Evolutionary conservation across 2,113 vertebrate species (phyloP), one percentile per base, ranked within the genome.

Genomic region (Xiphophorus hellerii): DNA sequence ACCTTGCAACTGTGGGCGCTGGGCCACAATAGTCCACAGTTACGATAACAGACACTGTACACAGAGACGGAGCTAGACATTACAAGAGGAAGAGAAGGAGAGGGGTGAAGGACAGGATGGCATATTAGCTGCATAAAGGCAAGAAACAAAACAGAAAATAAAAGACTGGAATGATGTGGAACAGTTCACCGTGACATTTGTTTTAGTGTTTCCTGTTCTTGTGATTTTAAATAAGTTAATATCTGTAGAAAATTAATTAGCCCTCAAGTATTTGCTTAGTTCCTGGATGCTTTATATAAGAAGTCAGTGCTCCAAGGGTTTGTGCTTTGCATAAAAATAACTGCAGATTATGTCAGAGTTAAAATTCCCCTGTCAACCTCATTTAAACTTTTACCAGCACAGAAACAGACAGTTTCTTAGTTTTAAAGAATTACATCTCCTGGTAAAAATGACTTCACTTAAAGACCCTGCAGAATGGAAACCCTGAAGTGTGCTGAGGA

Each of bases 391-490:
- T 82, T 73, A 79, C 66, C 71, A 29, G 37, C 79, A 81, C 30
- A 73, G 31, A 89, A 82, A 84, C 58, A 54, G 48, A 29, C 81
- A 74, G 60, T 28, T 80, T 89, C 73, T 75, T 76, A 60, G 76
- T 58, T 90, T 88, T 81, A 54, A 65, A 73, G 54, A 44, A 83
- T 79, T 65, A 74, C 74, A 64, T 64, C 22, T 5, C 35, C 77
- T 82, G 74, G 80, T 87, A 89, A 72, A 63, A 81, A 88, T 90
- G 81, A 92, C 78, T 83, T 91, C 84, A 93, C 83, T 82, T 67
- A 62, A 72, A 74, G 69, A 39, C 51, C 71, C 73, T 79, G 69
- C 78, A 71, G 60, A 85, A 75, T 88, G 87, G 85, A 92, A 89
- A 90, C 44, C 70, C 75, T 42, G 27, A 66, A 61, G 62, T 80